Base-by-base conservation (phyloP, 2,113 vertebrate genomes). In the Tapirus terrestris region DNA sequence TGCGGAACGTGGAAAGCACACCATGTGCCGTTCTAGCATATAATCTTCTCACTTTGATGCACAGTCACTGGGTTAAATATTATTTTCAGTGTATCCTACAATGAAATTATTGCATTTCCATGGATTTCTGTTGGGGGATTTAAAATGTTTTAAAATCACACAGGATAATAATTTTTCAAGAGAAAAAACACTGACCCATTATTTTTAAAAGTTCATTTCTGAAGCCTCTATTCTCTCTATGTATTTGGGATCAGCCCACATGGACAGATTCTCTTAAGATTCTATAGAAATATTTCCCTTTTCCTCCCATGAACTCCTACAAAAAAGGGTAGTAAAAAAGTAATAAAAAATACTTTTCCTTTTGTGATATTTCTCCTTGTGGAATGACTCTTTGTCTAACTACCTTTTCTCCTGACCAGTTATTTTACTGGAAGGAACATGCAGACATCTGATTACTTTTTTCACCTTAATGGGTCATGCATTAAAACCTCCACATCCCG, bases 101-200 rank as follows among this genome's bases (percentile, higher is more conserved):
- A 79, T 91, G 31, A 95, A 97, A 88, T 96, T 23, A 97, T 72
- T 77, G 39, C 58, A 95, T 95, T 87, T 97, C 72, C 67, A 75
- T 95, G 48, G 58, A 79, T 95, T 94, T 96, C 60, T 83, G 48
- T 94, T 96, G 67, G 53, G 65, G 79, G 80, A 70, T 79, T 93
- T 96, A 56, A 97, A 92, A 96, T 93, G 63, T 82, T 92, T 94
- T 94, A 2, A 97, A 97, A 96, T 94, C 80, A 77, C 58, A 89
- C 4, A 6, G 31, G 33, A 25, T 43, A 96, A 51, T 77, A 94
- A 86, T 95, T 96, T 97, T 97, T 91, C 25, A 56, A 81, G 25
- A 91, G 21, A 72, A 94, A 94, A 70, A 25, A 61, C 63, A 67
- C 27, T 95, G 61, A 82, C 8, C 73, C 45, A 87, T 96, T 96